phyloP scores from a whole-genome alignment of 2,888 invertebrate genomes.

The Chalcosyrphus nemorum region DNA sequence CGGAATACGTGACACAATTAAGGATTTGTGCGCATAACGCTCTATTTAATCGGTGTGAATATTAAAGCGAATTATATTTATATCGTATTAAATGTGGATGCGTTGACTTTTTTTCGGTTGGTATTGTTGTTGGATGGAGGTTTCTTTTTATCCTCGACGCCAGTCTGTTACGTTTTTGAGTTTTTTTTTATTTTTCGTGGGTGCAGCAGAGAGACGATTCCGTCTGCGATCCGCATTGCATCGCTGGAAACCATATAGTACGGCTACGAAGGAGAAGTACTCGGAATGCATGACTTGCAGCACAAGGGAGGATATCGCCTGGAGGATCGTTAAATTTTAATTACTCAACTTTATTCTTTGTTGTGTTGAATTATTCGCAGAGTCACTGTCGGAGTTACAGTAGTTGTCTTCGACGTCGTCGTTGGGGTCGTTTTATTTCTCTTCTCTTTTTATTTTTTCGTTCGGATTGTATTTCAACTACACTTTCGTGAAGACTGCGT shows the following conservation, averaged over 20 bases:
- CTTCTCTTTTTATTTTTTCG: slow-evolving; percentile 6
- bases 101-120: slow-evolving; percentile 10
- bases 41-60: slow-evolving; percentile 71
- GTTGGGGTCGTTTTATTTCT: slow-evolving; percentile 3
- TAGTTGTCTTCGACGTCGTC: slow-evolving; percentile 26
- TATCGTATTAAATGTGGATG: slow-evolving; percentile 36
- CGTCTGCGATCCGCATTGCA: slow-evolving; percentile 21
- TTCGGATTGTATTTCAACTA: slow-evolving; percentile 50
- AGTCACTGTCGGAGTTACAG: slow-evolving; percentile 54
- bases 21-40: slow-evolving; percentile 58
- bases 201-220: slow-evolving; percentile 23
- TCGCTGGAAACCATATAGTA: slow-evolving; percentile 38
- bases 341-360: slow-evolving; percentile 73
- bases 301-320: slow-evolving; percentile 59
- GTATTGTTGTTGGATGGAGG: neutral
- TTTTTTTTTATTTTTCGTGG: slow-evolving; percentile 7
- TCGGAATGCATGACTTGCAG: slow-evolving; percentile 53
- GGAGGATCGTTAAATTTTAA: slow-evolving; percentile 73
- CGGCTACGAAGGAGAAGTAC: neutral
- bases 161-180: neutral
- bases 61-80: slow-evolving; percentile 69
- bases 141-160: neutral
- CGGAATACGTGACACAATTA: slow-evolving; percentile 71
- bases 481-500: slow-evolving; percentile 50
- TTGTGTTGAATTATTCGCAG: slow-evolving; percentile 70